These are phyloP conservation scores for Chouioia cunea DNA, from an alignment of 2,888 invertebrate genomes.

Conservation along the genomic window DNA sequence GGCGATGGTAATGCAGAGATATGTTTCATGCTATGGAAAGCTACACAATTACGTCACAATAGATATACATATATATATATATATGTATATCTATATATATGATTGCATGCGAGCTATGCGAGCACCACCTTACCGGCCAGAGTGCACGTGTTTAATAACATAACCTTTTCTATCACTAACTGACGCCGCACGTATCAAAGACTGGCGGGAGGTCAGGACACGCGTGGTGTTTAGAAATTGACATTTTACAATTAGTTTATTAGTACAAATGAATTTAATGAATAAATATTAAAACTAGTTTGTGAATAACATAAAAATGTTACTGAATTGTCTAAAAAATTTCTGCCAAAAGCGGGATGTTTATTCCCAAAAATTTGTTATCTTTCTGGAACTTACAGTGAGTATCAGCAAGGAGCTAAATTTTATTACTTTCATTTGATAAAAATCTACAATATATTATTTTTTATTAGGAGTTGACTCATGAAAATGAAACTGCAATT, in stretches of 20 bases:
- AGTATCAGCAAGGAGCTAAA: not conserved
- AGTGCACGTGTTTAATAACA: conserved; percentile 33
- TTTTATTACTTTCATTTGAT: not conserved
- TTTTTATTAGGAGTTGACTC: conserved; percentile 51
- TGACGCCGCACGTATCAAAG: conserved; percentile 4
- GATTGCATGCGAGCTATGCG: too few relatives aligned
- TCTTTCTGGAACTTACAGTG: conserved; percentile 23
- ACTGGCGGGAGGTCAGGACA: not conserved
- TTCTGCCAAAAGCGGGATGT: conserved; percentile 34
- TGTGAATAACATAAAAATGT: conserved; percentile 25
- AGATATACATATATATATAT: too few relatives aligned
- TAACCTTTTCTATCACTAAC: conserved; percentile 19
- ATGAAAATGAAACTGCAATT: conserved; percentile 50
- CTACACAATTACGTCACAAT: too few relatives aligned
- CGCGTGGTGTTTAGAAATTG: too few relatives aligned
- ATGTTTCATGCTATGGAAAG: too few relatives aligned
- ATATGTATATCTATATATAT: too few relatives aligned
- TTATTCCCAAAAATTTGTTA: conserved; percentile 24
- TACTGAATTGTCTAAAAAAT: conserved; percentile 23
- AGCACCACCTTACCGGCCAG: too few relatives aligned
- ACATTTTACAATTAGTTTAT: too few relatives aligned
- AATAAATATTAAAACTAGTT: not conserved
- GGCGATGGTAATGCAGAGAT: too few relatives aligned
- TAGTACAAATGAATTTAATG: not conserved
- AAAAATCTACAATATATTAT: not conserved